phyloP scores from a whole-genome alignment of 2,888 invertebrate genomes.

The Neuroscelio doddi region DNA sequence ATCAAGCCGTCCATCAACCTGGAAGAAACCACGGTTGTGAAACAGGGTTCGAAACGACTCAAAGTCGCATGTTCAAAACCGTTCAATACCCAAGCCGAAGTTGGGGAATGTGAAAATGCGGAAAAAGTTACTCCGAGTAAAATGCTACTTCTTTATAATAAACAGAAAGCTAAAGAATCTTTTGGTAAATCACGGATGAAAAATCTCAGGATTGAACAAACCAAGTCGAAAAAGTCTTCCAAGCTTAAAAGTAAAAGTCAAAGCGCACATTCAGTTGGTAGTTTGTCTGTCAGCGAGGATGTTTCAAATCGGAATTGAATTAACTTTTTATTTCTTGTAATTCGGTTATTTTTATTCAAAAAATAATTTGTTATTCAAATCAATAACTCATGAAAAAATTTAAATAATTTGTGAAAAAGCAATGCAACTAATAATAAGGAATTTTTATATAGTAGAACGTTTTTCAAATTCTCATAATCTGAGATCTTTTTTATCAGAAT shows the following conservation, averaged over 20 bases:
- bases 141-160: conserved; percentile 45
- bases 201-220: conserved; percentile 48
- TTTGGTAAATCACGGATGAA: conserved; percentile 47
- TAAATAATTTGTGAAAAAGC: too few species aligned
- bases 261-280: conserved; percentile 11
- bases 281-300: conserved; percentile 2
- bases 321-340: too few species aligned
- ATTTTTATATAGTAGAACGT: too few species aligned
- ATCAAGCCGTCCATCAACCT: conserved; percentile 24
- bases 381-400: too few species aligned
- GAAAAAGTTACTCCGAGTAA: conserved; percentile 14
- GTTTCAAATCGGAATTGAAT: too few species aligned
- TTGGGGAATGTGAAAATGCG: conserved; percentile 54
- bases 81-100: conserved; percentile 52
- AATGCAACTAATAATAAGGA: too few species aligned
- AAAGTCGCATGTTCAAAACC: conserved; percentile 56
- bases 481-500: too few species aligned
- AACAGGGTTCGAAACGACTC: conserved; percentile 62
- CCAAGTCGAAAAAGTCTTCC: conserved; percentile 53
- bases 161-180: conserved; percentile 49
- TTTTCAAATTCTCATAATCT: too few species aligned
- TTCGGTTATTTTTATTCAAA: too few species aligned
- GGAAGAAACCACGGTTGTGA: conserved; percentile 58
- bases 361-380: too few species aligned
- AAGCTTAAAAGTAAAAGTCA: conserved; percentile 47